Conservation (phyloP, 2,888 invertebrate species). For the Didymodactylos carnosus region DNA sequence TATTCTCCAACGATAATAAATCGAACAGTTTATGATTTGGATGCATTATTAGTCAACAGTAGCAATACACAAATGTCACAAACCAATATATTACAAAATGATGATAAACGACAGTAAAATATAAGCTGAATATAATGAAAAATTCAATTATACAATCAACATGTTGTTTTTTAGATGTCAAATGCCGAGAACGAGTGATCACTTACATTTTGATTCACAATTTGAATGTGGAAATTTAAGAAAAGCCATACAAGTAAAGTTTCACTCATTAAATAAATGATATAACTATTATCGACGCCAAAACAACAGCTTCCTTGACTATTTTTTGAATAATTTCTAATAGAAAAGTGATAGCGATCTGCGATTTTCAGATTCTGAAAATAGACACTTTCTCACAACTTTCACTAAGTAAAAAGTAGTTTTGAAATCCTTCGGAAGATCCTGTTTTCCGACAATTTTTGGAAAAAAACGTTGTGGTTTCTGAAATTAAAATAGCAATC, state of each 20-base stretch:
- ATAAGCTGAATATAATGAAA: not conserved
- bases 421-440: no score
- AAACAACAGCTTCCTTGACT: not conserved
- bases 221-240: slow-evolving; percentile 68
- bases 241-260: slow-evolving; percentile 57
- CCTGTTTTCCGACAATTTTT: no score
- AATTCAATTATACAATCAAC: not conserved
- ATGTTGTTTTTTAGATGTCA: not conserved
- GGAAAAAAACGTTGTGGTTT: no score
- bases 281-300: not conserved
- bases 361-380: no score
- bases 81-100: slow-evolving; percentile 24
- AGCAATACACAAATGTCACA: slow-evolving; percentile 17
- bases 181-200: slow-evolving; percentile 16
- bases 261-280: slow-evolving; percentile 10
- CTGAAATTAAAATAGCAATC: no score
- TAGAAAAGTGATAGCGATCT: no score
- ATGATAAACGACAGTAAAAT: slow-evolving; percentile 11
- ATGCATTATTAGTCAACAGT: slow-evolving; percentile 19
- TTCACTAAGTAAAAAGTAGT: no score
- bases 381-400: no score
- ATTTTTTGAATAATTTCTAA: not conserved
- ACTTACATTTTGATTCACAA: slow-evolving; percentile 54
- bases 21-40: not conserved
- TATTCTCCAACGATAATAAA: not conserved